A percentile compares a stretch with the other conserved stretches of the same genome.
phyloP scores from a whole-genome alignment of 2,113 vertebrate genomes.

The Astur gentilis region DNA sequence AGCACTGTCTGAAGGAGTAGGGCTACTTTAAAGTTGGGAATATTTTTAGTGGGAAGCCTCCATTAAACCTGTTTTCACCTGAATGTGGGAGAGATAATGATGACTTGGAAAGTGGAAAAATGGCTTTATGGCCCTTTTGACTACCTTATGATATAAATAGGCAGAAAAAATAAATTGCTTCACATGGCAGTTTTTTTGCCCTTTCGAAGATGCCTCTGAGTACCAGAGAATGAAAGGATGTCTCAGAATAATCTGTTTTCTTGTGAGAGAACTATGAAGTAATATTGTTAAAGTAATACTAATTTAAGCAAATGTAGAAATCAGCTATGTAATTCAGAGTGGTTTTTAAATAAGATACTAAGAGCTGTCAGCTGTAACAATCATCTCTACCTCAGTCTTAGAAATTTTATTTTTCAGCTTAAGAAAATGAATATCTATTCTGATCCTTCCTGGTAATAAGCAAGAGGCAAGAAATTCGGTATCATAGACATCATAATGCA shows the following conservation, averaged over 20 bases:
- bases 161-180: not conserved
- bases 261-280: not conserved
- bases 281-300: not conserved
- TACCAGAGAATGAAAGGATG: not conserved
- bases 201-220: not conserved
- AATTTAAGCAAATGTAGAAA: not conserved
- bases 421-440: not conserved
- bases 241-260: not conserved
- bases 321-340: not conserved
- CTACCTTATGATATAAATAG: not conserved
- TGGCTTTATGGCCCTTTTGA: not conserved
- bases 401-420: not conserved
- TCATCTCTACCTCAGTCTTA: not conserved
- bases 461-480: not conserved
- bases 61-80: not conserved
- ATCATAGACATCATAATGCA: not conserved
- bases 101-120: not conserved
- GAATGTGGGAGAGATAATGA: not conserved
- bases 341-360: not conserved
- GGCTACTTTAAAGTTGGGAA: not conserved
- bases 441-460: not conserved
- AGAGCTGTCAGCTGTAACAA: not conserved
- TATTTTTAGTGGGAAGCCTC: not conserved
- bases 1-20: not conserved
- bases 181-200: not conserved